Evolutionary conservation across 2,888 invertebrate genomes (phyloP).

Genomic region (Melikaiella ostensackeni): DNA sequence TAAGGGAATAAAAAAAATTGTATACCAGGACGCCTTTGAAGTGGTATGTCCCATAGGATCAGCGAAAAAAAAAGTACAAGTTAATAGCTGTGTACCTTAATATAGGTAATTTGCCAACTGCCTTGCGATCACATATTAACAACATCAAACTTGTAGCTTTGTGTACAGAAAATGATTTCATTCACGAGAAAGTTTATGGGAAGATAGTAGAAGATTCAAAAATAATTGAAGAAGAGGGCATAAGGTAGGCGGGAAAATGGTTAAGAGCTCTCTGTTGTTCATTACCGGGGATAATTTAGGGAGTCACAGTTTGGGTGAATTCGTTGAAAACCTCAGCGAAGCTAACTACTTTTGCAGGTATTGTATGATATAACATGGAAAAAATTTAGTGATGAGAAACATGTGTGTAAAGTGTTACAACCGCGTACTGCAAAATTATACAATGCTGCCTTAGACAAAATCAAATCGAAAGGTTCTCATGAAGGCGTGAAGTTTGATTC

Average conservation of each 20-base stretch:
- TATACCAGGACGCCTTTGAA: conserved; percentile 67
- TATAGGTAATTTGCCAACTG: conserved; percentile 59
- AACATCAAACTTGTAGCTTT: conserved; percentile 63
- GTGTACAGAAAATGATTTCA: conserved; percentile 60
- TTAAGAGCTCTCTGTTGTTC: conserved; percentile 48
- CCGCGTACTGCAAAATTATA: background rate
- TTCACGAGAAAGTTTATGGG: conserved; percentile 54
- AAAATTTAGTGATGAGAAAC: conserved; percentile 12
- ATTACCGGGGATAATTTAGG: conserved; percentile 52
- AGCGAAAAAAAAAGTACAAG: conserved; percentile 61
- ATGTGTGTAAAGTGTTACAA: background rate
- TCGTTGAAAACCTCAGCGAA: conserved; percentile 59
- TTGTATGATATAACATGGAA: conserved; percentile 32
- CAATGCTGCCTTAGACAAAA: background rate
- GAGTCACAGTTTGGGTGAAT: conserved; percentile 63
- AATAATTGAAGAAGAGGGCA: conserved; percentile 57
- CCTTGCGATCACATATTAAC: conserved; percentile 57
- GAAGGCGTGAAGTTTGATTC: conserved; percentile 53
- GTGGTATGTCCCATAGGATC: conserved; percentile 65
- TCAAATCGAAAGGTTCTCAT: background rate
- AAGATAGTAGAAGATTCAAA: conserved; percentile 58
- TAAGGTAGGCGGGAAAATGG: conserved; percentile 45
- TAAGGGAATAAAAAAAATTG: conserved; percentile 55
- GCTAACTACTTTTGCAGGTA: conserved; percentile 44
- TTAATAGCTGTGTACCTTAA: conserved; percentile 62